These are phyloP conservation scores for Tillus elongatus DNA, from an alignment of 2,888 invertebrate species.

Conservation along the genomic window DNA sequence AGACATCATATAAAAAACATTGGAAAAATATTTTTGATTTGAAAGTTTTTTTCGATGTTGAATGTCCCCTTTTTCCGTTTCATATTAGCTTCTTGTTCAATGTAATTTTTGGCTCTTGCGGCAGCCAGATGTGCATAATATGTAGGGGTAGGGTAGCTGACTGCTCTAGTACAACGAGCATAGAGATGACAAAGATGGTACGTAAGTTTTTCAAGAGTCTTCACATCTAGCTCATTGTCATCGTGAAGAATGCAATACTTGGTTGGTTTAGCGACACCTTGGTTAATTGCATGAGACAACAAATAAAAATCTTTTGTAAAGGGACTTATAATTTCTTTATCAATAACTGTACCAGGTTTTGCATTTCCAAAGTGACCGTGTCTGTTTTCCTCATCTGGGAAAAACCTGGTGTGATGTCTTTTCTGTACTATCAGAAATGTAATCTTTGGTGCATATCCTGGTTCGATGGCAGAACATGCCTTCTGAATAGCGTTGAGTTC, in stretches of 20 bases:
- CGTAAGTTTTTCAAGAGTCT: slow-evolving; percentile 69
- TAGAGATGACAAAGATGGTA: slow-evolving; percentile 81
- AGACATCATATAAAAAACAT: too few species aligned
- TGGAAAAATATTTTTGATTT: too few species aligned
- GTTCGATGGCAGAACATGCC: slow-evolving; percentile 51
- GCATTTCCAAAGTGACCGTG: slow-evolving; percentile 59
- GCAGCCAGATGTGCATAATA: slow-evolving; percentile 85
- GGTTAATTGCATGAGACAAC: slow-evolving; percentile 56
- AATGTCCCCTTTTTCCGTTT: too few species aligned
- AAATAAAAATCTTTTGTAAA: slow-evolving; percentile 83
- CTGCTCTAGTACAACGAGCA: slow-evolving; percentile 71
- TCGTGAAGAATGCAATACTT: slow-evolving; percentile 81
- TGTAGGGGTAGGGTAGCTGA: slow-evolving; percentile 80
- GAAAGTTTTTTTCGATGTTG: too few species aligned
- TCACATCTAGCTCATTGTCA: slow-evolving; percentile 59
- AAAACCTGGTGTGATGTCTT: slow-evolving; percentile 81
- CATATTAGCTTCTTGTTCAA: slow-evolving; percentile 31
- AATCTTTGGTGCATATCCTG: slow-evolving; percentile 61
- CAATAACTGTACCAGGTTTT: slow-evolving; percentile 63
- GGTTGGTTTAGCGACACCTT: slow-evolving; percentile 78
- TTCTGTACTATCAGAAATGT: slow-evolving; percentile 94
- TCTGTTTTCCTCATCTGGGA: slow-evolving; percentile 48
- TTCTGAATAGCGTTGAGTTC: slow-evolving; percentile 58
- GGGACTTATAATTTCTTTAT: slow-evolving; percentile 76
- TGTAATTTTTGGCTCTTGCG: slow-evolving; percentile 51